Evolutionary conservation across 2,797 vertebrate species (phyloP).

Genomic region (Pachyuromys duprasi): DNA sequence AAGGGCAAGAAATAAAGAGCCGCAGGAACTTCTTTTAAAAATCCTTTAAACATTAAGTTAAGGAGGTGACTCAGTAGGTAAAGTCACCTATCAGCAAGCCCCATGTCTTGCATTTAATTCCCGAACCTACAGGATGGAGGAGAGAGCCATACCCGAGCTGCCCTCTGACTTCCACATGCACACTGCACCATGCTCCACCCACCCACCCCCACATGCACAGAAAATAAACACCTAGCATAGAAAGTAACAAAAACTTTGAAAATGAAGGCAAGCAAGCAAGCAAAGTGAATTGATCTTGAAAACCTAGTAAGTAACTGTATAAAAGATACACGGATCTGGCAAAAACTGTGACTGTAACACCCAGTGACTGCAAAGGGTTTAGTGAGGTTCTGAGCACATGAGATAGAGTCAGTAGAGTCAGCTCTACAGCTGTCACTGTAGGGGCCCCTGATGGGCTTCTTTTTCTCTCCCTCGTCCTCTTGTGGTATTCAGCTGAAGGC

Average conservation of each 20-base stretch:
- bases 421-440: slow-evolving; percentile 8
- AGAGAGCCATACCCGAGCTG: neutral
- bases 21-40: neutral
- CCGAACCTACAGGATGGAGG: neutral
- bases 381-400: neutral
- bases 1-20: neutral
- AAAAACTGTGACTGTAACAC: neutral
- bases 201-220: neutral
- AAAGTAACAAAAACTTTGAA: neutral
- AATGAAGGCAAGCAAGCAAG: neutral
- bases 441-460: neutral
- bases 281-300: neutral
- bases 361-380: accelerated
- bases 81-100: too few species aligned
- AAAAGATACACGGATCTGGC: neutral
- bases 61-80: neutral
- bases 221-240: neutral
- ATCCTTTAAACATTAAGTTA: neutral
- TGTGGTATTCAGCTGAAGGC: neutral
- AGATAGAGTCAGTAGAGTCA: neutral
- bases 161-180: neutral
- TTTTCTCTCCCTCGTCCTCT: neutral
- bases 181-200: too few species aligned
- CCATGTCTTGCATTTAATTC: neutral
- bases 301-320: neutral